These are phyloP conservation scores for Ochropacha duplaris DNA, from an alignment of 2,888 invertebrate genomes.

Conservation along the genomic window DNA sequence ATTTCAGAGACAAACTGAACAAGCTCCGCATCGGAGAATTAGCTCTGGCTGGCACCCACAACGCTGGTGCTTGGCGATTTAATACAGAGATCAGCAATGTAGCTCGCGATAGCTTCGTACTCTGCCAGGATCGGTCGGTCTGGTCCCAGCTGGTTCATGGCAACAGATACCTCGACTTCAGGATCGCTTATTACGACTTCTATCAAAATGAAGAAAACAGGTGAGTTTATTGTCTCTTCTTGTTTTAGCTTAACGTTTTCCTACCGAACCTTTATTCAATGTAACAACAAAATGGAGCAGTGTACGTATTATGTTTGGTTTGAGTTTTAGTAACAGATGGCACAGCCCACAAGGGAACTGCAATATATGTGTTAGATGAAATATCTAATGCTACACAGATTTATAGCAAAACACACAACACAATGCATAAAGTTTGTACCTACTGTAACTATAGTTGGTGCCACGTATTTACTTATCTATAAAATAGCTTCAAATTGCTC, in stretches of 20 bases:
- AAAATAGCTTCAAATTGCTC: no score
- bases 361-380: no score
- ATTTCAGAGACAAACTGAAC: constrained; percentile 60
- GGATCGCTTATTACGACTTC: constrained; percentile 87
- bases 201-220: constrained; percentile 65
- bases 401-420: no score
- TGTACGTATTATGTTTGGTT: no score
- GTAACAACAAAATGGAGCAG: neutral
- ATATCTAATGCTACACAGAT: no score
- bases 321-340: no score
- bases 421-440: no score
- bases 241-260: no score
- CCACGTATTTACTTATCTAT: no score
- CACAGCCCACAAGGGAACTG: no score
- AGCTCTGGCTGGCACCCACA: constrained; percentile 78
- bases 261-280: no score
- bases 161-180: constrained; percentile 91
- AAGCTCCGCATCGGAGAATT: constrained; percentile 72
- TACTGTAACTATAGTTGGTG: no score
- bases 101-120: constrained; percentile 66
- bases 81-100: constrained; percentile 73
- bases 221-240: constrained; percentile 39
- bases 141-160: constrained; percentile 94
- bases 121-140: constrained; percentile 89
- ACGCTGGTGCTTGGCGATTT: constrained; percentile 80